Base-by-base conservation (phyloP, 2,888 invertebrate genomes). In the Gortyna flavago region DNA sequence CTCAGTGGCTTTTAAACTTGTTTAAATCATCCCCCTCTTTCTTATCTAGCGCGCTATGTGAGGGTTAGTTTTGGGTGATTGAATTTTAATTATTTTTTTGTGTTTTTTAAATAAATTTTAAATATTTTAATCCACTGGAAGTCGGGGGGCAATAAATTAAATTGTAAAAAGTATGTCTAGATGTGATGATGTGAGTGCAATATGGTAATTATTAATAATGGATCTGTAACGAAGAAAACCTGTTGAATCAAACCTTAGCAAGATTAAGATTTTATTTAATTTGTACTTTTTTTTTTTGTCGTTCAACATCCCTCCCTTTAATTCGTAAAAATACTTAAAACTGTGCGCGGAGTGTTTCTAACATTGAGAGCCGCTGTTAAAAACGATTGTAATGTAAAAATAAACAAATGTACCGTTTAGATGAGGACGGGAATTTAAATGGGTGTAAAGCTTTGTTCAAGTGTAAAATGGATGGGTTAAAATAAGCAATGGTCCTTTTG, bases 1-100 rank as follows among this genome's bases (percentile, higher is more conserved):
- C 87, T 88, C 87, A 87, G 85, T 87, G 88, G 88, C 87, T 88
- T 87, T 87, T 85, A 87, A 87, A 87, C 83, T 88, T 87, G 87
- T 83, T 87, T 87, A 87, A 87, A 87, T 87, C 87, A 87, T 88
- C 85, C 77, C 86, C 77, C 80, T 66, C 65, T 80, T 76, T 87
- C 87, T 87, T 87, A 87, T 88, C 87, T 83, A 62, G 72, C 61
- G 64, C 64, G 68, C 41, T 59, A 66, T 83, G 65, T 79, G 75
- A 77, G 32, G 57, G 54, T 79, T 75, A 78, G 80, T 86, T 78
- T 59, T 57, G 16, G 51, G 16, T 68, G 69, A 84, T 84, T 86
- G 73, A 86, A 86, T 83, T 81, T 69, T 21, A 70, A 51, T 73
- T 54, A 13, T 65, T 72, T 71, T 71, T 18, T n/a, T 6, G 0